phyloP scores from a whole-genome alignment of 2,888 invertebrate genomes.

The Drepana falcataria region DNA sequence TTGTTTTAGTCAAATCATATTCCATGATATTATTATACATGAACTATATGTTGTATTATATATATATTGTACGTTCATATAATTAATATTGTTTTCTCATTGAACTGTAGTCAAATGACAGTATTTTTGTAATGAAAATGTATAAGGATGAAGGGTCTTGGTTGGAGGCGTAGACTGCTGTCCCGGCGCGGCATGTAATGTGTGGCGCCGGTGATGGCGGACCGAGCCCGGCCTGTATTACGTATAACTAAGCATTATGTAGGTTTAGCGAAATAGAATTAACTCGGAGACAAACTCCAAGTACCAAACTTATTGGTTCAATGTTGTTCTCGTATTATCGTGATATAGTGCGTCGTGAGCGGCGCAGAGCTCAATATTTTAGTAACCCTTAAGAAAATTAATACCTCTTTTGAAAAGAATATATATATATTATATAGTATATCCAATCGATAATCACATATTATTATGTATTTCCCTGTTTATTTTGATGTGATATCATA shows the following conservation, averaged over 20 bases:
- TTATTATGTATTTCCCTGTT: conserved; percentile 73
- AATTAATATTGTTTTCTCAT: conserved; percentile 70
- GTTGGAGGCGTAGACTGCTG: conserved; percentile 34
- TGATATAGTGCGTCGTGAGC: conserved; percentile 73
- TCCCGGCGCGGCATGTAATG: conserved; percentile 4
- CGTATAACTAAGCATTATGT: conserved; percentile 79
- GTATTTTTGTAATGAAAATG: conserved; percentile 79
- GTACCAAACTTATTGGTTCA: conserved; percentile 78
- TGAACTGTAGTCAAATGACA: conserved; percentile 80
- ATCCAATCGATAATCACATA: conserved; percentile 74
- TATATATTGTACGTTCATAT: conserved; percentile 71
- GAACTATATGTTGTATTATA: conserved; percentile 62
- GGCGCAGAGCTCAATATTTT: conserved; percentile 79
- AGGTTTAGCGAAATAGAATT: conserved; percentile 77
- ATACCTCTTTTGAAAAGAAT: conserved; percentile 79
- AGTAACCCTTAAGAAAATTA: conserved; percentile 78
- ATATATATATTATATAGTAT: conserved; percentile 71
- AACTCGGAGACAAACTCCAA: conserved; percentile 69
- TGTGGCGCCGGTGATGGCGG: conserved; percentile 10
- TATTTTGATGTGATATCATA: conserved; percentile 82
- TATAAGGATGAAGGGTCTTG: conserved; percentile 71
- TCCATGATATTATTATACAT: conserved; percentile 69
- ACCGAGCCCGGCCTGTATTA: conserved; percentile 50
- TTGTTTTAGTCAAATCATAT: conserved; percentile 76
- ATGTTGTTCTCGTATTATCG: conserved; percentile 76